A percentile compares a stretch with the other conserved stretches of the same genome.
Evolutionary conservation across 1,140 invertebrate species (phyloP).

Genomic region (Cydia pomonella): DNA sequence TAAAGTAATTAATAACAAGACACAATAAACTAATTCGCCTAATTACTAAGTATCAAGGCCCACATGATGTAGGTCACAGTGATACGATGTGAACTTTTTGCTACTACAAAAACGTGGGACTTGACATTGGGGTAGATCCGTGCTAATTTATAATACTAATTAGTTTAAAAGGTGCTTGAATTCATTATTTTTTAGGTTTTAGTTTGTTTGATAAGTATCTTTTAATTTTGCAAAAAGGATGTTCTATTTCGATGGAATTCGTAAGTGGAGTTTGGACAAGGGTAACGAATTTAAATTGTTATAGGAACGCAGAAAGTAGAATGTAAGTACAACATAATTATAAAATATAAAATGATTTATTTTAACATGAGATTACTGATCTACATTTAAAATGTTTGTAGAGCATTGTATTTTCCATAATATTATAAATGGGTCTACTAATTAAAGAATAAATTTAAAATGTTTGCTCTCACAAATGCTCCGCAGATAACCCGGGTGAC

Average conservation of each 20-base stretch:
- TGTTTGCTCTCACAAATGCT: too few species aligned
- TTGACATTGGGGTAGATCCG: conserved; percentile 21
- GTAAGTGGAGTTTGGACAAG: background rate
- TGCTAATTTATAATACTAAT: conserved; percentile 29
- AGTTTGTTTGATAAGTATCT: background rate
- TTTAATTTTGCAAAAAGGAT: conserved; percentile 12
- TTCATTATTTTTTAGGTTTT: background rate
- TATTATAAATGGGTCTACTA: too few species aligned
- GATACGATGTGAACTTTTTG: conserved; percentile 27
- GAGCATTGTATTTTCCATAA: too few species aligned
- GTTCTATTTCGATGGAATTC: background rate
- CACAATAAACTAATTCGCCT: conserved; percentile 2
- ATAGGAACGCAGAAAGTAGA: too few species aligned
- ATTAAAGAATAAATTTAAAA: too few species aligned
- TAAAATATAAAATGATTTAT: too few species aligned
- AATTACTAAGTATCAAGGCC: conserved; percentile 15
- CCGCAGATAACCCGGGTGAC: too few species aligned
- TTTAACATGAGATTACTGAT: too few species aligned
- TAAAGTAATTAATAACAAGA: background rate
- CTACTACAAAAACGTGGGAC: conserved; percentile 25
- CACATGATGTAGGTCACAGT: conserved; percentile 19
- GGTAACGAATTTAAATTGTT: too few species aligned
- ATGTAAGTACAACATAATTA: too few species aligned
- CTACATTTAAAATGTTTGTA: too few species aligned
- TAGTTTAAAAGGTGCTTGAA: conserved; percentile 8